Evolutionary conservation across 2,113 vertebrate species (phyloP).

Genomic region (Globicephala melas): DNA sequence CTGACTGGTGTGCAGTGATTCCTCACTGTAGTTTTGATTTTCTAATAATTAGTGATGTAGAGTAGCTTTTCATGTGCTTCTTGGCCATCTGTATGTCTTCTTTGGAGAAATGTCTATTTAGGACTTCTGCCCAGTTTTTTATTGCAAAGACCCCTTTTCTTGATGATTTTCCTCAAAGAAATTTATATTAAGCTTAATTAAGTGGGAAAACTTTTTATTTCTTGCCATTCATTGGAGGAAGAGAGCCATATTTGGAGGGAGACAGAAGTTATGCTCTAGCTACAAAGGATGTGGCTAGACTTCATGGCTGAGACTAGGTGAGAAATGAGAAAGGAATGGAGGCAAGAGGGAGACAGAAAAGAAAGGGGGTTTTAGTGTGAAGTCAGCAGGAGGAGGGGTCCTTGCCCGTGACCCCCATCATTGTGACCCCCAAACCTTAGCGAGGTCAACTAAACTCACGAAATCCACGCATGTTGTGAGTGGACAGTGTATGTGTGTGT

Average conservation of each 20-base stretch:
- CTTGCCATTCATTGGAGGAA: background rate
- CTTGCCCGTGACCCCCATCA: background rate
- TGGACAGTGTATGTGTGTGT: background rate
- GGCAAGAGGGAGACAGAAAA: background rate
- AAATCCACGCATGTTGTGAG: background rate
- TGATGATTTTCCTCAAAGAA: background rate
- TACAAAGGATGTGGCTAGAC: background rate
- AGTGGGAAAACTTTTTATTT: background rate
- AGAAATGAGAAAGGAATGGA: background rate
- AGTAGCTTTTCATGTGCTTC: too few relatives aligned
- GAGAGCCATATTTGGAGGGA: too few relatives aligned
- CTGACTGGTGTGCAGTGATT: too few relatives aligned
- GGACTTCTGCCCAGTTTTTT: too few relatives aligned
- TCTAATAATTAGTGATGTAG: too few relatives aligned
- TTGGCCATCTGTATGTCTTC: too few relatives aligned
- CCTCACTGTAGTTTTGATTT: too few relatives aligned
- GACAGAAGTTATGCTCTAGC: background rate
- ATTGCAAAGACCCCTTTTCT: background rate
- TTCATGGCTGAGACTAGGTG: background rate
- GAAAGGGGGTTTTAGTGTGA: background rate
- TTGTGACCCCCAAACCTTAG: background rate
- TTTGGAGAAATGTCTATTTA: too few relatives aligned
- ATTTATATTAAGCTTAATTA: background rate
- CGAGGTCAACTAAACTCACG: background rate
- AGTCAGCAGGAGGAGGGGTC: background rate